A percentile compares a stretch with the other conserved stretches of the same genome.
These are phyloP conservation scores for Stenotaenia linearis DNA, from an alignment of 2,888 invertebrate species.

Conservation along the genomic window DNA sequence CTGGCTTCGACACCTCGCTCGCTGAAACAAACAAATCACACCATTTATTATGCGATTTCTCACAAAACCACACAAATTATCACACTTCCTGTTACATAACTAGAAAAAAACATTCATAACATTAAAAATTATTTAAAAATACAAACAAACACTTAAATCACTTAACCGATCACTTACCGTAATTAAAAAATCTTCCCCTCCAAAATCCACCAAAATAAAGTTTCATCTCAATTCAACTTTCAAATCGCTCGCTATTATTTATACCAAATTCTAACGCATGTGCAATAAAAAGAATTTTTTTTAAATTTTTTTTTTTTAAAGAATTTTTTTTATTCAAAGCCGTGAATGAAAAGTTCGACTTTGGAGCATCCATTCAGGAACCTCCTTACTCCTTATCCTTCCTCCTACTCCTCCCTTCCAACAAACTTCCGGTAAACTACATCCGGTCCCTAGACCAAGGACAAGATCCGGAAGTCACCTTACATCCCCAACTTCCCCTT, in stretches of 20 bases:
- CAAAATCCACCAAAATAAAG: slow-evolving; percentile 5
- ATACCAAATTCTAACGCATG: not conserved
- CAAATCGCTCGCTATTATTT: not conserved
- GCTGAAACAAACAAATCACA: not conserved
- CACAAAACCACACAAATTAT: not conserved
- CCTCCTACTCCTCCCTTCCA: not conserved
- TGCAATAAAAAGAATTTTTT: not conserved
- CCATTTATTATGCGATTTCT: too few relatives aligned
- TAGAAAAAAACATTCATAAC: not conserved
- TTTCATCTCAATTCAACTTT: not conserved
- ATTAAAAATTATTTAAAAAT: not conserved
- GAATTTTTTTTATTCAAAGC: not conserved
- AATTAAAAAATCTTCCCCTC: not conserved
- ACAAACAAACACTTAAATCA: not conserved
- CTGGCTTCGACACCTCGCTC: slow-evolving; percentile 30
- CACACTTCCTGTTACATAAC: not conserved
- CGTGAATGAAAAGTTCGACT: not conserved
- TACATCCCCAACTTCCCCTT: not conserved
- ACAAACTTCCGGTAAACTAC: not conserved
- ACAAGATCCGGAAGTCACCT: slow-evolving; percentile 9
- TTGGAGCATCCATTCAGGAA: not conserved
- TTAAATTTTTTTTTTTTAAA: not conserved
- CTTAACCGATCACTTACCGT: not conserved
- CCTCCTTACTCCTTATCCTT: not conserved
- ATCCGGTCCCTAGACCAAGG: not conserved